phyloP scores from a whole-genome alignment of 2,888 invertebrate species.

The Philonicus albiceps region DNA sequence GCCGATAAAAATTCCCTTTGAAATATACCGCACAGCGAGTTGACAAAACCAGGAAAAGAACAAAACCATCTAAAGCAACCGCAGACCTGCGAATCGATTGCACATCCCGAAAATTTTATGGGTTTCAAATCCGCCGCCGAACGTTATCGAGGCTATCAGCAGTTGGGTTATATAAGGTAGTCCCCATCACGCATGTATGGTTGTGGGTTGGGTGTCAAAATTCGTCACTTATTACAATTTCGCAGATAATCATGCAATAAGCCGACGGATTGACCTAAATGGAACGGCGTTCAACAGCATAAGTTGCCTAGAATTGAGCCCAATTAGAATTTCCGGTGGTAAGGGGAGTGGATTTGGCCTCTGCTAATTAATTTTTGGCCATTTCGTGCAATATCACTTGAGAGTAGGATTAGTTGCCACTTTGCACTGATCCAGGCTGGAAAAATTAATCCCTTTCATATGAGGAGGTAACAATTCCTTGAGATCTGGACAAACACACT shows the following conservation, averaged over 20 bases:
- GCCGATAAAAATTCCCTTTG: neutral
- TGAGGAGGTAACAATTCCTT: neutral
- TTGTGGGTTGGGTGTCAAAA: neutral
- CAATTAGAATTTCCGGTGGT: neutral
- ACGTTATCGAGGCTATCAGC: slow-evolving; percentile 30
- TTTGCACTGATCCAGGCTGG: neutral
- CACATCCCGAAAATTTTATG: slow-evolving; percentile 42
- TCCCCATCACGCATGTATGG: slow-evolving; percentile 17
- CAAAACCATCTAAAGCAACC: neutral
- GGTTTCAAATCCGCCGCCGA: slow-evolving; percentile 39
- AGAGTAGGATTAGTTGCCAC: neutral
- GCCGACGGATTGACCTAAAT: neutral
- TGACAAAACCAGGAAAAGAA: neutral
- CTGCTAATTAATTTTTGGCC: neutral
- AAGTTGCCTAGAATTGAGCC: neutral
- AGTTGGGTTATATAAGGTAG: slow-evolving; percentile 35
- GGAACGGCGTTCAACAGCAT: neutral
- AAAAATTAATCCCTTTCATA: slow-evolving; percentile 19
- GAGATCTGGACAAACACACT: neutral
- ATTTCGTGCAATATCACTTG: neutral
- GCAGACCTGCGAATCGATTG: slow-evolving; percentile 41
- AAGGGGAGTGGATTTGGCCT: neutral
- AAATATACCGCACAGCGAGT: neutral
- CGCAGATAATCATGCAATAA: neutral
- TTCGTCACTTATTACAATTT: neutral